A percentile compares a stretch with the other conserved stretches of the same genome.
These are phyloP conservation scores for Acholoe squamosa DNA, from an alignment of 2,888 invertebrate genomes.

Conservation along the genomic window DNA sequence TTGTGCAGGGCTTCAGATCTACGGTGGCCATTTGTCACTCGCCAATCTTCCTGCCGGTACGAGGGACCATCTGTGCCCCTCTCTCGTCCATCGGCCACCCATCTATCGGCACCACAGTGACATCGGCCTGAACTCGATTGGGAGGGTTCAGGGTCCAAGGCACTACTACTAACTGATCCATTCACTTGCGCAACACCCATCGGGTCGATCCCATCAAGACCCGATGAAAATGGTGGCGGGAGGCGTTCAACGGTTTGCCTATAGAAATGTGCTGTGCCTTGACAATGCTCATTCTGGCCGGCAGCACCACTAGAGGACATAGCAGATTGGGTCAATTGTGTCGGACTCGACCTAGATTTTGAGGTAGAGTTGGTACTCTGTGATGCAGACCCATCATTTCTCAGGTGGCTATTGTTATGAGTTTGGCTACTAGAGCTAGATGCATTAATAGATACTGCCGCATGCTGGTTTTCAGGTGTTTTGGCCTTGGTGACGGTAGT, in stretches of 20 bases:
- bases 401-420: too few species aligned
- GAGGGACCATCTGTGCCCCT: not conserved
- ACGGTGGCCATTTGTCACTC: not conserved
- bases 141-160: not conserved
- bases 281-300: not conserved
- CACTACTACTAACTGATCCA: not conserved
- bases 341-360: not conserved
- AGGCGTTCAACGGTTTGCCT: not conserved
- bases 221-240: not conserved
- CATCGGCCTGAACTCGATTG: not conserved
- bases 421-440: too few species aligned
- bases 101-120: not conserved
- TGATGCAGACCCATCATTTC: too few species aligned
- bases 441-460: not conserved
- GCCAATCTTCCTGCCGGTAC: not conserved
- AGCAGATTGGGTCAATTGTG: not conserved
- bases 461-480: not conserved
- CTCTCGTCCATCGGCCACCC: too few species aligned
- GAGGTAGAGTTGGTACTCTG: not conserved
- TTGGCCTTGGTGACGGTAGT: not conserved
- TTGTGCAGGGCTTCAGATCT: not conserved
- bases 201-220: too few species aligned
- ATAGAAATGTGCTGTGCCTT: slow-evolving; percentile 48
- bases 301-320: not conserved
- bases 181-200: not conserved